A percentile compares a stretch with the other conserved stretches of the same genome.
Conservation (phyloP, 2,113 vertebrate genomes). For the Smithornis capensis region DNA sequence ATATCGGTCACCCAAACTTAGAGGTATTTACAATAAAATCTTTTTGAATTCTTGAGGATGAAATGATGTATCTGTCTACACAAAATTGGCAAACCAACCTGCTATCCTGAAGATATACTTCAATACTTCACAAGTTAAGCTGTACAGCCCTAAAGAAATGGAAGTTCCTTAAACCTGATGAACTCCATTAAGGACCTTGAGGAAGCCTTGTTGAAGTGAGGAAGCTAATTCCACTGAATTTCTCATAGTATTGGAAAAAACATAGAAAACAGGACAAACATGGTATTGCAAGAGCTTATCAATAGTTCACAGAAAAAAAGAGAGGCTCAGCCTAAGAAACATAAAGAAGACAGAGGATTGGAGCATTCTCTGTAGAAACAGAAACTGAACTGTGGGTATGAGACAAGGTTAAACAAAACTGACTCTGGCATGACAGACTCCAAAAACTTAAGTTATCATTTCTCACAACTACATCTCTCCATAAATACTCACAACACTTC, state of each 20-base stretch:
- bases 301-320: neutral
- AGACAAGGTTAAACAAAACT: neutral
- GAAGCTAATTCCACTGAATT: neutral
- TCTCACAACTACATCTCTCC: neutral
- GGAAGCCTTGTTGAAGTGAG: neutral
- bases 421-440: neutral
- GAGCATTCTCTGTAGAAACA: neutral
- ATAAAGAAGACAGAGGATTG: neutral
- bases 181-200: neutral
- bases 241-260: neutral
- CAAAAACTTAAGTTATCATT: neutral
- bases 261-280: neutral
- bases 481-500: neutral
- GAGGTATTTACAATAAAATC: neutral
- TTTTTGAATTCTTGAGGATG: neutral
- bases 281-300: neutral
- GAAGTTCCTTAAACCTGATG: neutral
- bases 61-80: neutral
- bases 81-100: neutral
- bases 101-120: neutral
- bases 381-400: neutral
- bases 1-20: neutral
- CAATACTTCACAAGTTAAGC: neutral
- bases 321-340: neutral
- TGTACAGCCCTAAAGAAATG: neutral